Evolutionary conservation across 1,140 invertebrate genomes (phyloP).

Genomic region (roundworm (Caenorhabditis elegans)): WBcel235 BX284606.5:15754501-15755000

Average conservation of each 20-base stretch:
- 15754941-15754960: constrained; percentile 59
- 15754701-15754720: neutral
- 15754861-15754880: neutral
- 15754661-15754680: constrained; percentile 39
- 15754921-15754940: constrained; percentile 55
- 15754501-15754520: too few species aligned
- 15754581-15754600: neutral
- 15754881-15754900: neutral
- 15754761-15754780: constrained; percentile 19
- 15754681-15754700: neutral
- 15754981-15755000: constrained; percentile 62
- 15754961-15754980: constrained; percentile 50
- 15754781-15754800: neutral
- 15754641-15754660: constrained; percentile 54
- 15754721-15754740: neutral
- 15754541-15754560: neutral
- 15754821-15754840: neutral
- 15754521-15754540: neutral
- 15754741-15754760: neutral
- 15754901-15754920: constrained; percentile 54
- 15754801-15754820: too few species aligned
- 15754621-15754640: constrained; percentile 46
- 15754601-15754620: constrained; percentile 2
- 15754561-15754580: too few species aligned
- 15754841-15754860: neutral